Percentiles rank a stretch among this genome's conserved stretches.
Evolutionary conservation across 2,888 invertebrate genomes (phyloP).

Genomic region (Zelleria hepariella): DNA sequence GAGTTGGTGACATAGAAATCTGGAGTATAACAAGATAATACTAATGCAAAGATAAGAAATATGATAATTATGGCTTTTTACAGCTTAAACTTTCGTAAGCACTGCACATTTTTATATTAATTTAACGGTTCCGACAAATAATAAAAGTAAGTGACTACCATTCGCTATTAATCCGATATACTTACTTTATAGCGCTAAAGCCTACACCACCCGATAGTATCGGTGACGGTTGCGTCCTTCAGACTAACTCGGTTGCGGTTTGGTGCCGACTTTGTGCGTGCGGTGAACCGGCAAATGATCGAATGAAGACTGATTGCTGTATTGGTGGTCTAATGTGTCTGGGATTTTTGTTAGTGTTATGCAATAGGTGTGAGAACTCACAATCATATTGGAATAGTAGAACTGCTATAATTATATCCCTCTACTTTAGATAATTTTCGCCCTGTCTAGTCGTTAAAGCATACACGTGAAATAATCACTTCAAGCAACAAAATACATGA

Average conservation of each 20-base stretch:
- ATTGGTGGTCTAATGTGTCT: not conserved
- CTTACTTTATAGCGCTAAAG: not conserved
- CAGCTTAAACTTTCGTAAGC: too few relatives aligned
- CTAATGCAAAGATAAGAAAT: too few relatives aligned
- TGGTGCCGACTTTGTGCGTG: not conserved
- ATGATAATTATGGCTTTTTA: too few relatives aligned
- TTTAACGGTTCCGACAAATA: too few relatives aligned
- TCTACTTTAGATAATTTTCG: too few relatives aligned
- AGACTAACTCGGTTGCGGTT: constrained; percentile 9
- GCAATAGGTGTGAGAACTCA: not conserved
- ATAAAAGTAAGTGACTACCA: too few relatives aligned
- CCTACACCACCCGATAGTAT: not conserved
- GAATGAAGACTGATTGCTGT: not conserved
- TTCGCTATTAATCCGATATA: not conserved
- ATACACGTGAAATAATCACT: not conserved
- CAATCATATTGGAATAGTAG: too few relatives aligned
- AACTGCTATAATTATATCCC: too few relatives aligned
- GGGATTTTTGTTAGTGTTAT: not conserved
- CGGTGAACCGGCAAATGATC: not conserved
- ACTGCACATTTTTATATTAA: too few relatives aligned
- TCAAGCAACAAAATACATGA: not conserved
- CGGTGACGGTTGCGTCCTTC: constrained; percentile 8
- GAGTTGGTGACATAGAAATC: too few relatives aligned
- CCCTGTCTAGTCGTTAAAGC: not conserved
- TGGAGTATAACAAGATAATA: too few relatives aligned